Percentiles rank a stretch among this genome's conserved stretches.
Conservation (phyloP, 2,888 invertebrate species). For the Netelia melanura region DNA sequence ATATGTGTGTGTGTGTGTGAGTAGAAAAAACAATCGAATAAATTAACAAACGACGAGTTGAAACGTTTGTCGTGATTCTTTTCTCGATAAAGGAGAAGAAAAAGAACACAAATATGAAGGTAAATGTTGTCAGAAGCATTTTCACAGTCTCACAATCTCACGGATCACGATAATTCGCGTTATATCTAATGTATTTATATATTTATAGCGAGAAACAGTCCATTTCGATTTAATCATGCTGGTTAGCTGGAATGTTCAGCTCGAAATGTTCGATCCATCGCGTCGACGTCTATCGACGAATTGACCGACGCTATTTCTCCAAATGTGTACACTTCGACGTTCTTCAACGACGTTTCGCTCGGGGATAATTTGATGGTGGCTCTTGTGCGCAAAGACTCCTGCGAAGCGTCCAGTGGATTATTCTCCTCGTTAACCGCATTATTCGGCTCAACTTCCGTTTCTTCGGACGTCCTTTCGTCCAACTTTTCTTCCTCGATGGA, state of each 20-base stretch:
- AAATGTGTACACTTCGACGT: constrained; percentile 53
- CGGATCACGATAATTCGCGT: neutral
- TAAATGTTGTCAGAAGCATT: constrained; percentile 8
- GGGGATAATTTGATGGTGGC: constrained; percentile 31
- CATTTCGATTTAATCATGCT: constrained; percentile 35
- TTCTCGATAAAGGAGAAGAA: neutral
- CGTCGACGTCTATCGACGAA: constrained; percentile 57
- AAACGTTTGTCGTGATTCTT: neutral
- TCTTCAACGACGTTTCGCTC: constrained; percentile 26
- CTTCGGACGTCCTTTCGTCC: neutral
- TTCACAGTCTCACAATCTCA: constrained; percentile 7
- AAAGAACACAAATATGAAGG: neutral
- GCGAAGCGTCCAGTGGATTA: neutral
- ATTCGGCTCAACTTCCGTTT: neutral
- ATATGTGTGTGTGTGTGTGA: constrained; percentile 1
- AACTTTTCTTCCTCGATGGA: neutral
- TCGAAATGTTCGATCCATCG: constrained; percentile 66
- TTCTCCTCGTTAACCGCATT: constrained; percentile 5
- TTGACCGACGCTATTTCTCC: constrained; percentile 46
- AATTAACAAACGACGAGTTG: constrained; percentile 19
- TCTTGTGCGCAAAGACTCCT: constrained; percentile 25
- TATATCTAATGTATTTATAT: neutral
- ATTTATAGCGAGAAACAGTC: neutral
- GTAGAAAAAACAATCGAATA: constrained; percentile 28
- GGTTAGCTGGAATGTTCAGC: constrained; percentile 69